Evolutionary conservation across 2,113 vertebrate genomes (phyloP).

Genomic region (Sterrhoptilus dennistouni): DNA sequence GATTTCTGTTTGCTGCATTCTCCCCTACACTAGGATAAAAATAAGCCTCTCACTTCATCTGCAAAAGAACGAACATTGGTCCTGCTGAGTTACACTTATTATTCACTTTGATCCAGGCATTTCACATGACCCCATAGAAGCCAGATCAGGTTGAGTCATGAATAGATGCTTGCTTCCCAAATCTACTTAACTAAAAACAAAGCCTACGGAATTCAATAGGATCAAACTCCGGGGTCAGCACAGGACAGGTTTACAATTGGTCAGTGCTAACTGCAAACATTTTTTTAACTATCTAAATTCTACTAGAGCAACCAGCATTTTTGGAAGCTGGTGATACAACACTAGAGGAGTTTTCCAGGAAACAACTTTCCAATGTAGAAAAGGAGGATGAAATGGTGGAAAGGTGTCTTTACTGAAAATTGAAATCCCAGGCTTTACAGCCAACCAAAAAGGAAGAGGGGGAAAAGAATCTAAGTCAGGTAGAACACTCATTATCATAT

Average conservation of each 20-base stretch:
- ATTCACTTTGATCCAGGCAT: constrained; percentile 45
- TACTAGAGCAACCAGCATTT: not conserved
- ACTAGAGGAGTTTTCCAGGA: not conserved
- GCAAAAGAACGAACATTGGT: not conserved
- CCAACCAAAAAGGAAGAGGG: not conserved
- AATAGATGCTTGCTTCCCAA: constrained; percentile 58
- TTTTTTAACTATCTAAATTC: constrained; percentile 7
- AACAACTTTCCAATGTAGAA: not conserved
- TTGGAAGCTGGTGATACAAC: not conserved
- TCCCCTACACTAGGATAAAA: not conserved
- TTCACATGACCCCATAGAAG: constrained; percentile 52
- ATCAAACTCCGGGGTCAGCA: constrained; percentile 14
- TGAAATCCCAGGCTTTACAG: not conserved
- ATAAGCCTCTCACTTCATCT: not conserved
- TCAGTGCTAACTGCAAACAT: constrained; percentile 20
- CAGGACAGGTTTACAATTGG: constrained; percentile 43
- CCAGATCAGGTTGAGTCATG: constrained; percentile 54
- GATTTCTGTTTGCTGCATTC: not conserved
- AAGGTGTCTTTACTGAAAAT: not conserved
- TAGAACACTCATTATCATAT: not conserved
- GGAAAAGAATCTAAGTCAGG: not conserved
- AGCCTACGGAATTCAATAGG: constrained; percentile 54
- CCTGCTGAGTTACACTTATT: constrained; percentile 54
- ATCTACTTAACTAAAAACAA: constrained; percentile 66
- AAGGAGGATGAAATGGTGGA: not conserved